phyloP scores from a whole-genome alignment of 2,797 vertebrate species.

The Glyptemys insculpta region DNA sequence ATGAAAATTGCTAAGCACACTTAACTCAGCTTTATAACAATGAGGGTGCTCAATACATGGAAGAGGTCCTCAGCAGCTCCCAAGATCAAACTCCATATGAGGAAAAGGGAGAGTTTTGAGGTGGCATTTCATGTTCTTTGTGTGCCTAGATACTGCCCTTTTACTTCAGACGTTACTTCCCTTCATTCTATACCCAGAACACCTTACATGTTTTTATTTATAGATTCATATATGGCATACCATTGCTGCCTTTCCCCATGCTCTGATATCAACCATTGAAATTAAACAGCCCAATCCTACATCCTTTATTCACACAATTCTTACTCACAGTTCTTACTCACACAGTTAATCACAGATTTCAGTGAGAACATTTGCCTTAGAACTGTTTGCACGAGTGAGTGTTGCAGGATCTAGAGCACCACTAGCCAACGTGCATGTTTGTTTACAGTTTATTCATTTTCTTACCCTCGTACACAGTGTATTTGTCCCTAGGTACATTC shows the following conservation, averaged over 20 bases:
- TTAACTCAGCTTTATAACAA: neutral
- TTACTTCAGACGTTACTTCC: neutral
- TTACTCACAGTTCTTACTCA: neutral
- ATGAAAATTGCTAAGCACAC: neutral
- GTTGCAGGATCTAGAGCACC: neutral
- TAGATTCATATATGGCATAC: neutral
- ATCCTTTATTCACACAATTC: neutral
- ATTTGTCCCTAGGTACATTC: neutral
- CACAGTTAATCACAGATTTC: neutral
- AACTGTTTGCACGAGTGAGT: fast-evolving
- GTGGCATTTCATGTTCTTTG: neutral
- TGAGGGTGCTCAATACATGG: neutral
- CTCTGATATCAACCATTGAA: neutral
- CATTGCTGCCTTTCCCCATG: neutral
- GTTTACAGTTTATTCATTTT: neutral
- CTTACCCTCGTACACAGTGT: neutral
- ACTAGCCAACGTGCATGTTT: neutral
- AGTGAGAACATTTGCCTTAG: neutral
- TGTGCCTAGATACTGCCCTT: fast-evolving
- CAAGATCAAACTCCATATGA: neutral
- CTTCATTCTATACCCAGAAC: neutral
- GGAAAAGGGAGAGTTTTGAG: neutral
- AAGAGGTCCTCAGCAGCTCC: fast-evolving
- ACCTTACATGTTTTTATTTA: neutral
- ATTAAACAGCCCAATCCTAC: neutral